phyloP scores from a whole-genome alignment of 2,888 invertebrate species.

The Amphipoea lucens region DNA sequence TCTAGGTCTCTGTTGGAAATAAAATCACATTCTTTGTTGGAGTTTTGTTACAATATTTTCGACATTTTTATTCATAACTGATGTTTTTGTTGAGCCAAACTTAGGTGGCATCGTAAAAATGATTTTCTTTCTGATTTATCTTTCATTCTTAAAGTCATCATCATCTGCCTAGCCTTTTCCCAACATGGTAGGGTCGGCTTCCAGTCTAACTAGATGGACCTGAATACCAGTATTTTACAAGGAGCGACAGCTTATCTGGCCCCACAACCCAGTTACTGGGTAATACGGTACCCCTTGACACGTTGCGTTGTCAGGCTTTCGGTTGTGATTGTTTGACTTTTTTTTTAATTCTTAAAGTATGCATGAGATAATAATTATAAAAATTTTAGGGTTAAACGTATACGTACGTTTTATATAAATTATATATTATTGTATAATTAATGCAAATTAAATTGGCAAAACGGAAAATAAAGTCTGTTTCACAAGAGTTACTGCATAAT shows the following conservation, averaged over 20 bases:
- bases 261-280: too few species aligned
- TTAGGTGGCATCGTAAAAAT: neutral
- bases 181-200: too few species aligned
- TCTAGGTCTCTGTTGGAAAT: slow-evolving; percentile 25
- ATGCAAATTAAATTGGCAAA: slow-evolving; percentile 14
- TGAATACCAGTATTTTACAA: too few species aligned
- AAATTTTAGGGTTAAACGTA: neutral
- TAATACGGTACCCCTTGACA: too few species aligned
- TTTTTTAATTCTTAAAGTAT: neutral
- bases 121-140: neutral
- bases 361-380: neutral
- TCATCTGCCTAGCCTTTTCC: too few species aligned
- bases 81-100: neutral
- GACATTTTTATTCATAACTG: slow-evolving; percentile 4
- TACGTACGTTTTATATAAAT: neutral
- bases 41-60: slow-evolving; percentile 17
- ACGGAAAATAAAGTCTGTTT: neutral
- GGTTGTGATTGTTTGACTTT: too few species aligned
- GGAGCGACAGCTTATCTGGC: neutral
- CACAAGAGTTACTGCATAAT: neutral
- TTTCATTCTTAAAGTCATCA: neutral
- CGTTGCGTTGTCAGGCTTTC: too few species aligned
- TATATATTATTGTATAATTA: neutral
- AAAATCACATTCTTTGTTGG: slow-evolving; percentile 21
- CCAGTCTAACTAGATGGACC: too few species aligned